Conservation (phyloP, 2,113 vertebrate genomes). For the Daubentonia madagascariensis region DNA sequence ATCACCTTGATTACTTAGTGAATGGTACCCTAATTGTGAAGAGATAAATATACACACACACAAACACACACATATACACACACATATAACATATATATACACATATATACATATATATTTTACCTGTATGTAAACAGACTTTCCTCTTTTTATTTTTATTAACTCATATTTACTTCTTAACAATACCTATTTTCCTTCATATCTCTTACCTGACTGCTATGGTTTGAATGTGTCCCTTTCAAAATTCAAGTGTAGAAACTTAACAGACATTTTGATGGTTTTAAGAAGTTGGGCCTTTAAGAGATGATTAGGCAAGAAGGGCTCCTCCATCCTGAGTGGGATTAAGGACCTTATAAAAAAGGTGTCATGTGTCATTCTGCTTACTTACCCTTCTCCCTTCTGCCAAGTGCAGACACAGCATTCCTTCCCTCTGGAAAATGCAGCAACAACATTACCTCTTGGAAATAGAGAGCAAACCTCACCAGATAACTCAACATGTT, state of each 20-base stretch:
- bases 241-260: neutral
- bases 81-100: neutral
- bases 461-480: neutral
- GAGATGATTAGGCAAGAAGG: neutral
- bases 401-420: too few relatives aligned
- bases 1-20: neutral
- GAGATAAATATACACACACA: neutral
- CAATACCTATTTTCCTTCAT: neutral
- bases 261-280: neutral
- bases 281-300: neutral
- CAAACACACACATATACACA: neutral
- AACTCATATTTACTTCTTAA: neutral
- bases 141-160: neutral
- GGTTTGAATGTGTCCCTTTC: neutral
- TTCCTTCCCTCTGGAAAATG: neutral
- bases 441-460: neutral
- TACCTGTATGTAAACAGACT: neutral
- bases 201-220: neutral
- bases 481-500: neutral
- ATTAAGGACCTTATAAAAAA: neutral
- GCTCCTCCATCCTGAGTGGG: neutral
- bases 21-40: neutral
- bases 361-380: too few relatives aligned
- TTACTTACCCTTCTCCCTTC: neutral
- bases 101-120: neutral